A percentile compares a stretch with the other conserved stretches of the same genome.
Conservation (phyloP, 2,888 invertebrate genomes). For the Nephrotoma guestfalica region DNA sequence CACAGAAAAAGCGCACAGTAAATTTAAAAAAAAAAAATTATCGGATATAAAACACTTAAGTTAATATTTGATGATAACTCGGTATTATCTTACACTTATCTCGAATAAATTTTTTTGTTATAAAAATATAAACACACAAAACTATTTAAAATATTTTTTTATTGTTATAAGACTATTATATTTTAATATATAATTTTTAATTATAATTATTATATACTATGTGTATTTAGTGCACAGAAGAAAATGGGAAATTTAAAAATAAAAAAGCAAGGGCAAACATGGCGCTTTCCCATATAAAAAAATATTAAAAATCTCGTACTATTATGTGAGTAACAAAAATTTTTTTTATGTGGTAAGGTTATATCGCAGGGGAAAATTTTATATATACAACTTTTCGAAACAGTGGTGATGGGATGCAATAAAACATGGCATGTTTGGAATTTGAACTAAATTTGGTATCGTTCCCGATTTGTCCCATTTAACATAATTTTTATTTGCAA, state of each 20-base stretch:
- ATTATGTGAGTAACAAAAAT: neutral
- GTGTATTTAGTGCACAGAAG: neutral
- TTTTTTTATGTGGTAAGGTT: neutral
- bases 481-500: neutral
- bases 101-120: neutral
- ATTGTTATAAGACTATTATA: neutral
- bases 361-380: neutral
- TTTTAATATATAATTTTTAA: neutral
- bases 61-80: neutral
- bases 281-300: neutral
- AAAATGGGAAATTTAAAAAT: neutral
- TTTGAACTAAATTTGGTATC: neutral
- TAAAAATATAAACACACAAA: neutral
- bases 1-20: neutral
- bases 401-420: neutral
- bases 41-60: neutral
- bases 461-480: neutral
- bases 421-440: neutral
- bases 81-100: neutral
- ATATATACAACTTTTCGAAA: neutral
- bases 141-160: neutral
- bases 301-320: constrained; percentile 4
- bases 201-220: neutral
- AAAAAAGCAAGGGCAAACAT: neutral
- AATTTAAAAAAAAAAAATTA: neutral